Base-by-base conservation (phyloP, 2,797 vertebrate species). In the Poecilia wingei region DNA sequence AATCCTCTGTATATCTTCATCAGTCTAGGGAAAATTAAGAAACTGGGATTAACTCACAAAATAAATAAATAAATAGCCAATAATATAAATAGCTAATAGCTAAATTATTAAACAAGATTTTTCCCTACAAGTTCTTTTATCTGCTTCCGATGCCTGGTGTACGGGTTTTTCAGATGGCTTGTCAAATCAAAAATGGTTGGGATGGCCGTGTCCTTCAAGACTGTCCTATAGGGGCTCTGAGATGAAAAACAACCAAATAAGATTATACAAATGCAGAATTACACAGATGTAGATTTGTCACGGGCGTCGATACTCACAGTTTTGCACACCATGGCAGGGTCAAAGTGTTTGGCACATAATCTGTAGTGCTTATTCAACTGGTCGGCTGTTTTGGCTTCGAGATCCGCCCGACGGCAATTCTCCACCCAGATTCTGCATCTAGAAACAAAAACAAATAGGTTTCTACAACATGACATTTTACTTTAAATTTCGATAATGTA, bases 141-240 rank as follows among this genome's bases (percentile, higher is more conserved):
- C 88, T 96, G 95, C 93, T 99, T 99, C 88, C 97, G 96, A 46
- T 98, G 97, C 87, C 98, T 96, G 86, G 97, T 97, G 80, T 97
- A 96, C 36, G 97, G 97, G 86, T 98, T 99, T 89, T 94, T 97
- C 66, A 99, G 90, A 90, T 99, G 98, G 91, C 98, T 99, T n/a
- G 98, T 99, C 84, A 99, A 95, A 91, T 99, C 98, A 93, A 99
- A 99, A 93, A 99, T 97, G 12, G 98, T 99, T 77, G 98, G 98
- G 91, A 99, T 97, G 74, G 98, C 98, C 43, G 98, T 98, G 84
- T 99, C 98, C 86, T 97, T 96, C 78, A 99, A 91, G 33, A 99
- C 97, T 0, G 98, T 99, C 91, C 98, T 96, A 72, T 99, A 99
- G 10, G 98, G 98, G 84, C 98, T 99, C 98, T 99, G 93, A 33